Percentiles rank a stretch among this genome's conserved stretches.
Evolutionary conservation across 2,888 invertebrate species (phyloP).

Genomic region (Watsonalla cultraria): DNA sequence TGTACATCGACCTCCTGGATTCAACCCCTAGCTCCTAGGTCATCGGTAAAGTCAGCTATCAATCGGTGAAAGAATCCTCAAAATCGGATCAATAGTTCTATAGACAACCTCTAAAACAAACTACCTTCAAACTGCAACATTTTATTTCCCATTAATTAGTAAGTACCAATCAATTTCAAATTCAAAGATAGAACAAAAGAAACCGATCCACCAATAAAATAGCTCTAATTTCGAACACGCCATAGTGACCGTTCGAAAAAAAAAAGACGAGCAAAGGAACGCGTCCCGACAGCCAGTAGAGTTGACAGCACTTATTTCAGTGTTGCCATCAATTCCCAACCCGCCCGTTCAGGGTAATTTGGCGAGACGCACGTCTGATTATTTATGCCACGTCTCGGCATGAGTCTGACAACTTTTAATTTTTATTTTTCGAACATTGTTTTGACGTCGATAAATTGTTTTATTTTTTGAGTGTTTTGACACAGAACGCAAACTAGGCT

Average conservation of each 20-base stretch:
- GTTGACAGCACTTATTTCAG: constrained; percentile 55
- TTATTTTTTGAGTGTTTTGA: neutral
- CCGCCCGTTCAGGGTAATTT: constrained; percentile 69
- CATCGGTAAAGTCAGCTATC: no score
- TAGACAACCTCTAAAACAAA: no score
- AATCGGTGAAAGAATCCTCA: no score
- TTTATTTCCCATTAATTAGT: no score
- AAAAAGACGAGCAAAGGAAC: constrained; percentile 29
- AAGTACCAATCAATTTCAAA: neutral
- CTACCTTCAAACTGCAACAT: neutral
- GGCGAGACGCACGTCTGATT: constrained; percentile 62
- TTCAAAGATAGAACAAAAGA: neutral
- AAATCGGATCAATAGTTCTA: no score
- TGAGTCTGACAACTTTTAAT: constrained; percentile 35
- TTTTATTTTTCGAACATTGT: constrained; percentile 33
- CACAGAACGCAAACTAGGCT: no score
- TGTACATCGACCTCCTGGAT: no score
- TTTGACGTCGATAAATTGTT: constrained; percentile 39
- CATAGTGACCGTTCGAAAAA: constrained; percentile 31
- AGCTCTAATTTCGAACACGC: constrained; percentile 42
- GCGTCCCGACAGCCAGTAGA: constrained; percentile 40
- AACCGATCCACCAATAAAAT: constrained; percentile 5
- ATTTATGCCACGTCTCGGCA: constrained; percentile 61
- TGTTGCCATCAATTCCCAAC: constrained; percentile 48
- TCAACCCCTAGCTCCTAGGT: no score